Conservation (phyloP, 2,797 vertebrate species). For the Phrynocephalus guinanensis region DNA sequence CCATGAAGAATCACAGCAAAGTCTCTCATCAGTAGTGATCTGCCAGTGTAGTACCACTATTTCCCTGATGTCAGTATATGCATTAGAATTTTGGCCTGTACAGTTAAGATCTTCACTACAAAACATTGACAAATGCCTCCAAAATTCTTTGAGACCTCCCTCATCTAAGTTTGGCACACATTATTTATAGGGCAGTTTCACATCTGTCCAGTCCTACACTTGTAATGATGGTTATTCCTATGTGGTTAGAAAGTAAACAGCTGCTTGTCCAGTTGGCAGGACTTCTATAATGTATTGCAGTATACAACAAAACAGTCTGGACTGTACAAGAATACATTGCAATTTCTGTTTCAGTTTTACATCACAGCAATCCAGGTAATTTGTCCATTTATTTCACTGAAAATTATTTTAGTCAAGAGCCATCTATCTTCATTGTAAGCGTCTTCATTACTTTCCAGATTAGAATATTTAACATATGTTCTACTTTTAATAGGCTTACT, state of each 20-base stretch:
- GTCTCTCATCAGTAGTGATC: too few relatives aligned
- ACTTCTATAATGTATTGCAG: not conserved
- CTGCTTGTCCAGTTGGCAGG: not conserved
- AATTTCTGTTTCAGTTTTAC: not conserved
- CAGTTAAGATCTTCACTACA: constrained; percentile 19
- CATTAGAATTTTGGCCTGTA: too few relatives aligned
- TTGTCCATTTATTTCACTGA: too few relatives aligned
- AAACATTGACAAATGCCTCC: not conserved
- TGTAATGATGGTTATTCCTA: not conserved
- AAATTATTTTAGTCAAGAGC: too few relatives aligned
- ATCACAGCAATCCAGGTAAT: not conserved
- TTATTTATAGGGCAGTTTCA: not conserved
- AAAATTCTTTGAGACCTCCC: not conserved
- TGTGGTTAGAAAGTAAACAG: not conserved
- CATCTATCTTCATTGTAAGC: too few relatives aligned
- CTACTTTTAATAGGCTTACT: not conserved
- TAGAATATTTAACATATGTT: not conserved
- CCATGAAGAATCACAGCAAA: too few relatives aligned
- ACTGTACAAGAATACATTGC: not conserved
- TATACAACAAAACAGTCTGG: not conserved
- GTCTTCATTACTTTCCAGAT: not conserved
- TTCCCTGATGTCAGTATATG: too few relatives aligned
- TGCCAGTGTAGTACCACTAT: too few relatives aligned
- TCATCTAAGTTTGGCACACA: constrained; percentile 20
- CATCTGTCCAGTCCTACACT: not conserved